Base-by-base conservation (phyloP, 1,140 invertebrate species). In the Saccostrea cuccullata region DNA sequence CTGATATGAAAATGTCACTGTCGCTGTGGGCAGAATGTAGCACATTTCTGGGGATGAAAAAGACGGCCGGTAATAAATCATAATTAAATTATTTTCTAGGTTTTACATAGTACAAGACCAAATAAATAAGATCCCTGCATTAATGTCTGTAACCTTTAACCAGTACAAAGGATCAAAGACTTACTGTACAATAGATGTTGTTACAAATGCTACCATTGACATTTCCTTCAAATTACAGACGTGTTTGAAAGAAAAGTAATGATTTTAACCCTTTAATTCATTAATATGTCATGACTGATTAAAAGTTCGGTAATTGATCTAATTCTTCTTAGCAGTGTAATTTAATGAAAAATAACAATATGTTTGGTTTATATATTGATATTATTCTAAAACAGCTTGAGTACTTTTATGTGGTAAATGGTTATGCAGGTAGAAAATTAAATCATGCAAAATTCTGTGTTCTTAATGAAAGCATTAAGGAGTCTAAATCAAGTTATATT, bases 1-100 rank as follows among this genome's bases (percentile, higher is more conserved):
- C 70, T 77, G 30, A 77, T 77, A 30, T 30, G 26, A 77, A 77
- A 77, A 77, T 77, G 70, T 36, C 70, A 77, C 70, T 30, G 70
- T 30, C 26, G 70, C 70, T 77, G 70, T 77, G 70, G 70, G 70
- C 70, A 77, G 70, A 77, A 30, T 77, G 11, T 77, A 77, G 70
- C 70, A 77, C 70, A 77, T 77, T 77, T 77, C 15, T 17, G 23
- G 70, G 15, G 13, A 26, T 17, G 5, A 40, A 77, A 77, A 36
- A 30, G 70, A 77, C 30, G 70, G 26, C 70, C 23, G 70, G 36
- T 30, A 30, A 77, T 77, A 15, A 77, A 30, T 77, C 26, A 77
- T 77, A 30, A 77, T 77, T 30, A 26, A 30, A 77, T 77, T 77
- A 77, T 77, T 77, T 36, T 36, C 15, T 26, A 77, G 26, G 15